Evolutionary conservation across 2,797 vertebrate species (phyloP).

Genomic region (Hippopotamyrus pictus): DNA sequence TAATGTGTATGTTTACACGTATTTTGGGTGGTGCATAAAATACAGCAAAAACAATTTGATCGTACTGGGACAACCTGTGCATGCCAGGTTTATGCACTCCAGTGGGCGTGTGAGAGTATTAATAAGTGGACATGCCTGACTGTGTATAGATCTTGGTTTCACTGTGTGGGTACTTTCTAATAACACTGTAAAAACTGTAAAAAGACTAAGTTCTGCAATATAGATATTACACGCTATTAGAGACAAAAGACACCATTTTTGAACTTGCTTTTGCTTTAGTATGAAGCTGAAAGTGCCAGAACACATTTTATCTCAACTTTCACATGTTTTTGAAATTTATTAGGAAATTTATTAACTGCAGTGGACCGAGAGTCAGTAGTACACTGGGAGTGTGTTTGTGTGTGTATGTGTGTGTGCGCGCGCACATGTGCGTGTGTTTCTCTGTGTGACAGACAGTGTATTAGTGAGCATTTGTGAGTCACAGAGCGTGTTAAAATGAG

Average conservation of each 20-base stretch:
- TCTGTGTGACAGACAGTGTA: not conserved
- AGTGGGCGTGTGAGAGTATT: not conserved
- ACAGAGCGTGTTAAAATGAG: conserved; percentile 22
- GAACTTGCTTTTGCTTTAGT: not conserved
- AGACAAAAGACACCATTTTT: not conserved
- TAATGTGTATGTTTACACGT: not conserved
- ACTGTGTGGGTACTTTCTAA: not conserved
- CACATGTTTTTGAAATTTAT: not conserved
- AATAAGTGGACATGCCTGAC: not conserved
- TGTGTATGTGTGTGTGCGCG: not conserved
- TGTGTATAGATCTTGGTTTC: not conserved
- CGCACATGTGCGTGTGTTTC: not conserved
- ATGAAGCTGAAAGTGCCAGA: not conserved
- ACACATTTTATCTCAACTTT: not conserved
- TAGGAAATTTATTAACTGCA: not conserved
- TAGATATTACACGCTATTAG: not conserved
- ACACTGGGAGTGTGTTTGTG: not conserved
- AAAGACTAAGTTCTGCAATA: not conserved
- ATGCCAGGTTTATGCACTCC: not conserved
- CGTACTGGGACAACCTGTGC: not conserved
- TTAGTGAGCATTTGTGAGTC: not conserved
- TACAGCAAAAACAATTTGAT: not conserved
- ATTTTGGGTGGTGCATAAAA: not conserved
- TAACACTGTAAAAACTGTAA: not conserved
- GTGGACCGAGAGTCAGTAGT: not conserved